Evolutionary conservation across 2,888 invertebrate genomes (phyloP), one percentile per base, ranked within the genome.

Genomic region (Ctenicera cuprea): DNA sequence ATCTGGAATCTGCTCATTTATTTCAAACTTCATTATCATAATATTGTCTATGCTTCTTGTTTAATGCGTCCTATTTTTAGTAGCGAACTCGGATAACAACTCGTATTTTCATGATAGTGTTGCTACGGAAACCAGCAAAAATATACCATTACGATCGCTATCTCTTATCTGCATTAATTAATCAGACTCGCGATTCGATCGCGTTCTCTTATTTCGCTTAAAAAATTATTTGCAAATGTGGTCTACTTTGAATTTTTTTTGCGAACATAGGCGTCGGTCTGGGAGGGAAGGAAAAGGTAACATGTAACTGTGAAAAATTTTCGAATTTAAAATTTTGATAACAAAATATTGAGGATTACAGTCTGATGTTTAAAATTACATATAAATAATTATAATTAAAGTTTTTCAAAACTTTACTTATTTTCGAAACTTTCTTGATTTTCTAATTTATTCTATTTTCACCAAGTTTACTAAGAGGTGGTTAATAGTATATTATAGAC

Each of bases 11-110:
- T 79, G 72, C 77, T 78, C 77, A 78, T 79, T 78, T 78, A 78
- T 78, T 79, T 78, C 77, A 78, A 78, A 79, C 77, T 79, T 79
- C 79, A 78, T 79, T 78, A 79, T 76, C 76, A 77, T 77, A 73
- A 73, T 73, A 68, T 69, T 68, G 68, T 73, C 68, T 73, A 68
- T 73, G 68, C 38, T 68, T 68, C 68, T 54, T 67, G 52, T 71
- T 66, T 67, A 72, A 73, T 73, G 73, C 59, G 48, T 64, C 48
- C 73, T 64, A 73, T 68, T 73, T 73, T 73, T 73, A 68, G 68
- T 43, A 11, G 43, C 59, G 20, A 59, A 59, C 45, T 22, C 62
- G 30, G 62, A 62, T 62, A 59, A 41, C 59, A n/a, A 41, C 38
- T 38, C 30, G 54, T 22, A 54, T 54, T 45, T 45, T 16, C 59